Conservation (phyloP, 2,888 invertebrate genomes). For the Gastracanthus pulcherrimus region DNA sequence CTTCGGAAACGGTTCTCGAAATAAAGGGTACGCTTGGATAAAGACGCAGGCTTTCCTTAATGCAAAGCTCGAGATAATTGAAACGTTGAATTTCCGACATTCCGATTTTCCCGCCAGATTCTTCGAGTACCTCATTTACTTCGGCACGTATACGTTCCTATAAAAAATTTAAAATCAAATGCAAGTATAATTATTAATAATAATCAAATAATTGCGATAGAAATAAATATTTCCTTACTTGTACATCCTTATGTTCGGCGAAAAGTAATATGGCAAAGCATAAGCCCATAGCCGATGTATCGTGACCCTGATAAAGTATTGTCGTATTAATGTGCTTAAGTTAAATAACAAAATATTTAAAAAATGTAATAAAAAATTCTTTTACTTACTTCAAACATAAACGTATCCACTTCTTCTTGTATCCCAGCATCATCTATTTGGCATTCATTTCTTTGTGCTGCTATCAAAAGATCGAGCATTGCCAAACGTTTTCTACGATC, state of each 20-base stretch:
- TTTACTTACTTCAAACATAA: slow-evolving; percentile 65
- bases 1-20: slow-evolving; percentile 80
- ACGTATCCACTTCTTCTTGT: slow-evolving; percentile 72
- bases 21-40: slow-evolving; percentile 85
- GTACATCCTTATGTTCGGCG: slow-evolving; percentile 77
- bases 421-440: slow-evolving; percentile 68
- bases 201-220: neutral
- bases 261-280: slow-evolving; percentile 79
- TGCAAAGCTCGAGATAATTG: slow-evolving; percentile 84
- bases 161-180: neutral
- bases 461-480: slow-evolving; percentile 70
- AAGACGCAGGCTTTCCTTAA: slow-evolving; percentile 83
- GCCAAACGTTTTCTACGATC: slow-evolving; percentile 64
- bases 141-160: slow-evolving; percentile 54
- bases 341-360: too few species aligned
- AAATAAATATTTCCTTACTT: slow-evolving; percentile 60
- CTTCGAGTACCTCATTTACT: slow-evolving; percentile 76
- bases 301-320: slow-evolving; percentile 78
- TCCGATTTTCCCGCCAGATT: slow-evolving; percentile 78
- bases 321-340: neutral
- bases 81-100: slow-evolving; percentile 81
- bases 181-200: too few species aligned
- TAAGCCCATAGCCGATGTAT: slow-evolving; percentile 81
- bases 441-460: slow-evolving; percentile 59
- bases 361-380: slow-evolving; percentile 56